Conservation (phyloP, 2,797 vertebrate genomes). For the Hylomyscus alleni region DNA sequence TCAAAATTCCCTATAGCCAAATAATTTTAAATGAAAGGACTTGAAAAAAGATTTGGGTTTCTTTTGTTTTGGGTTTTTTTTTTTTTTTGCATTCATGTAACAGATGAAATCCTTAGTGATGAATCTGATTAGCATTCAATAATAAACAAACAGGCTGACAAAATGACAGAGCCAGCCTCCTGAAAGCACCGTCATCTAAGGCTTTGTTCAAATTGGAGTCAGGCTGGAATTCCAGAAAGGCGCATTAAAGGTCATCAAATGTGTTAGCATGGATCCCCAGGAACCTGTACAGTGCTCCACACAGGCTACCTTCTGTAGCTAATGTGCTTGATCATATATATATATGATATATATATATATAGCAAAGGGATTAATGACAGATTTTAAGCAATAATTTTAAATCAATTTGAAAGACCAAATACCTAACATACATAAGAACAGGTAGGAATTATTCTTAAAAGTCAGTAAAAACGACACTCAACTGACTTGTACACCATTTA, state of each 20-base stretch:
- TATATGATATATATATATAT: not conserved
- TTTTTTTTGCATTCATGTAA: slow-evolving; percentile 83
- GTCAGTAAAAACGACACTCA: not conserved
- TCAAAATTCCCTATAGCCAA: not conserved
- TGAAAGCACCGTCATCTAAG: slow-evolving; percentile 85
- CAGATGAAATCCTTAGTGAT: slow-evolving; percentile 91
- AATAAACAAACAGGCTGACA: slow-evolving; percentile 88
- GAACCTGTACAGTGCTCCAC: slow-evolving; percentile 83
- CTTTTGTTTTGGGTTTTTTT: not conserved
- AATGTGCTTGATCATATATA: slow-evolving; percentile 79
- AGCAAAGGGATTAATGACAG: not conserved
- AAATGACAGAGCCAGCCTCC: slow-evolving; percentile 84
- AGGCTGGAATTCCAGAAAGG: slow-evolving; percentile 89
- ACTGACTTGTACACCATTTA: not conserved
- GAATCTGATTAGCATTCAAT: slow-evolving; percentile 91
- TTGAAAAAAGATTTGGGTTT: not conserved
- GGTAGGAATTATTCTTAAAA: not conserved
- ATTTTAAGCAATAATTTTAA: slow-evolving; percentile 6
- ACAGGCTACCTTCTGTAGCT: slow-evolving; percentile 82
- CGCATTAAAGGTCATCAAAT: slow-evolving; percentile 90
- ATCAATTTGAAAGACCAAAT: slow-evolving; percentile 39
- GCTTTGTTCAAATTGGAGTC: slow-evolving; percentile 92
- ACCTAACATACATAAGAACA: not conserved
- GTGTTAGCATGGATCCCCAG: slow-evolving; percentile 75
- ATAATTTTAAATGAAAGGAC: not conserved